Conservation (phyloP, 2,113 vertebrate genomes). For the Microtus oregoni region DNA sequence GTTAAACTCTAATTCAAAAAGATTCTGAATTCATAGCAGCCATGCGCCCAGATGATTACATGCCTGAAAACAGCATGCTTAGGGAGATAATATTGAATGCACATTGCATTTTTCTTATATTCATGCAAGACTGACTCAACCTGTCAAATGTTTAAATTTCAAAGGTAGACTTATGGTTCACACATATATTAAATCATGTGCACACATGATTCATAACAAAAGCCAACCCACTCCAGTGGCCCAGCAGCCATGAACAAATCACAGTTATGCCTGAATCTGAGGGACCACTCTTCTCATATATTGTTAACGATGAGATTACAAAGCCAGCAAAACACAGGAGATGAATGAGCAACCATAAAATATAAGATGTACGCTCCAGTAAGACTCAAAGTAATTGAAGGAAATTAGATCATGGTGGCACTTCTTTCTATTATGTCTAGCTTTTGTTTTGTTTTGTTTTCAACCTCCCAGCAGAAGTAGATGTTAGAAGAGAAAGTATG, state of each 20-base stretch:
- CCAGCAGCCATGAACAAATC: conserved; percentile 60
- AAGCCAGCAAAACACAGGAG: conserved; percentile 56
- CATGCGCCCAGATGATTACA: background rate
- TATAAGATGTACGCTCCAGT: background rate
- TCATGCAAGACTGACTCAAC: conserved; percentile 35
- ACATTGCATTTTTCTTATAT: conserved; percentile 51
- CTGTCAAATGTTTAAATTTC: conserved; percentile 64
- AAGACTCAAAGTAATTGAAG: conserved; percentile 47
- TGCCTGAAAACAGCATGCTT: conserved; percentile 1
- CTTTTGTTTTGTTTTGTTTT: background rate
- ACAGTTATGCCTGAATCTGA: conserved; percentile 18
- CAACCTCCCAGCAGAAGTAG: conserved; percentile 42
- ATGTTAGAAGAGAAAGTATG: conserved; percentile 42
- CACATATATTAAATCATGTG: conserved; percentile 60
- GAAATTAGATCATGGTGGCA: conserved; percentile 49
- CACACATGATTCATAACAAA: conserved; percentile 73
- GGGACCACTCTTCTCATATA: conserved; percentile 46
- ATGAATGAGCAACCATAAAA: conserved; percentile 57
- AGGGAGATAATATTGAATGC: background rate
- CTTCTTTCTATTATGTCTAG: background rate
- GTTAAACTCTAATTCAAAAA: conserved; percentile 34
- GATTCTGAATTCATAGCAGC: conserved; percentile 15
- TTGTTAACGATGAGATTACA: conserved; percentile 70
- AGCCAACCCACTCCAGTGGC: conserved; percentile 31
- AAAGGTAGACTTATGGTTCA: conserved; percentile 60